Percentiles rank a stretch among this genome's conserved stretches.
Evolutionary conservation across 1,140 invertebrate genomes (phyloP).

Genomic region (Diabrotica undecimpunctata): DNA sequence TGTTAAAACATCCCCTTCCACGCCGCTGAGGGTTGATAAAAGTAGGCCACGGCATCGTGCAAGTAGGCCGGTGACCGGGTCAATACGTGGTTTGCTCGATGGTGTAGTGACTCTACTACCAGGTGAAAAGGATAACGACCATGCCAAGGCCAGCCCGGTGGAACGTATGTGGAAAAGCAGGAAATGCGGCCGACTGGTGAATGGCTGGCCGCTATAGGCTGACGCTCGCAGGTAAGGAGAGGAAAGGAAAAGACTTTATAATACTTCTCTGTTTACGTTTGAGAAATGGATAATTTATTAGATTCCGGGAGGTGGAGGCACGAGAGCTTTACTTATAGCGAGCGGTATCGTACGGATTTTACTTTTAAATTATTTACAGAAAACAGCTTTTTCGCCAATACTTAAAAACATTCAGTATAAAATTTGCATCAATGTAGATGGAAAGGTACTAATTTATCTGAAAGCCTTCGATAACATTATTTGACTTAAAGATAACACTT

Average conservation of each 20-base stretch:
- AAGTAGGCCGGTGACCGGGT: slow-evolving; percentile 32
- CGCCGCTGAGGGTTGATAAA: slow-evolving; percentile 4
- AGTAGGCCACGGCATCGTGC: slow-evolving; percentile 26
- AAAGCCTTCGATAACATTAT: no score
- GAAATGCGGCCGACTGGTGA: not conserved
- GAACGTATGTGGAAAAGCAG: slow-evolving; percentile 4
- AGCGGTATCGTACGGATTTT: no score
- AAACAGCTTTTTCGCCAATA: no score
- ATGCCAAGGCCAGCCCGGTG: slow-evolving; percentile 19
- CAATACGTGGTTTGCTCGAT: slow-evolving; percentile 14
- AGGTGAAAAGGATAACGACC: slow-evolving; percentile 27
- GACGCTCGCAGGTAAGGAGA: not conserved
- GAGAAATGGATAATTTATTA: not conserved
- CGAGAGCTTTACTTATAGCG: no score
- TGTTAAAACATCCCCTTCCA: no score
- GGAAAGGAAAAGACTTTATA: not conserved
- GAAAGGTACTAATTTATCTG: no score
- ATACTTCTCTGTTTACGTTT: not conserved
- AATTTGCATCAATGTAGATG: no score
- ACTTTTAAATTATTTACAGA: no score
- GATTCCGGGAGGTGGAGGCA: not conserved
- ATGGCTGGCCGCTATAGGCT: not conserved
- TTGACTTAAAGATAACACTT: no score
- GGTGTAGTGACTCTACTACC: slow-evolving; percentile 6
- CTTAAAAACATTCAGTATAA: no score